These are phyloP conservation scores for Hippoglossus hippoglossus DNA, from an alignment of 2,797 vertebrate species.

Conservation along the genomic window DNA sequence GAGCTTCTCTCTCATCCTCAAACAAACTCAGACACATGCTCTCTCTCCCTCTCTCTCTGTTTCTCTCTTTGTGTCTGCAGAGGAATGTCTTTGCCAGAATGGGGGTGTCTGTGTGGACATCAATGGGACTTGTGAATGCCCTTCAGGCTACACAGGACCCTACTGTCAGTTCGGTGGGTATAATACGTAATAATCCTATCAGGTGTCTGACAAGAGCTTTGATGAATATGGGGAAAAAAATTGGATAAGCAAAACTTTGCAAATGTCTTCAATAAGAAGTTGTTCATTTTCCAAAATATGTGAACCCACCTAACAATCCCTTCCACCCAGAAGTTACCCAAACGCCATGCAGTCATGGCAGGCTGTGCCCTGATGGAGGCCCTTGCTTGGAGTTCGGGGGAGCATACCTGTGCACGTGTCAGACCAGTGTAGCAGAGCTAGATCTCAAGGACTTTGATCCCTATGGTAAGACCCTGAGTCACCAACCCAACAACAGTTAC, in stretches of 20 bases:
- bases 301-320: slow-evolving; percentile 18
- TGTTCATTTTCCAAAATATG: slow-evolving; percentile 11
- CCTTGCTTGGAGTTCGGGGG: slow-evolving; percentile 95
- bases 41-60: slow-evolving; percentile 11
- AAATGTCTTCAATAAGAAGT: background rate
- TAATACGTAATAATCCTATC: slow-evolving; percentile 48
- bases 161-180: slow-evolving; percentile 95
- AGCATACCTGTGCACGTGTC: slow-evolving; percentile 94
- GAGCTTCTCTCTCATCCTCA: slow-evolving; percentile 3
- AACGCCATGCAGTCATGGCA: slow-evolving; percentile 92
- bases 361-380: slow-evolving; percentile 92
- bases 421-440: slow-evolving; percentile 82
- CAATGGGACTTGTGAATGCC: slow-evolving; percentile 87
- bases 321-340: slow-evolving; percentile 90
- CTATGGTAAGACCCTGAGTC: slow-evolving; percentile 85
- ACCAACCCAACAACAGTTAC: slow-evolving; percentile 52
- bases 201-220: slow-evolving; percentile 43
- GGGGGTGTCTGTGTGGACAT: slow-evolving; percentile 90
- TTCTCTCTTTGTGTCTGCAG: slow-evolving; percentile 62
- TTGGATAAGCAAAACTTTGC: background rate
- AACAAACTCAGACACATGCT: too few relatives aligned
- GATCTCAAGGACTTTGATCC: slow-evolving; percentile 83
- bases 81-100: slow-evolving; percentile 92
- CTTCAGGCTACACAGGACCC: slow-evolving; percentile 87
- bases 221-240: slow-evolving; percentile 6